phyloP scores from a whole-genome alignment of 2,113 vertebrate species.

The Corynorhinus townsendii region DNA sequence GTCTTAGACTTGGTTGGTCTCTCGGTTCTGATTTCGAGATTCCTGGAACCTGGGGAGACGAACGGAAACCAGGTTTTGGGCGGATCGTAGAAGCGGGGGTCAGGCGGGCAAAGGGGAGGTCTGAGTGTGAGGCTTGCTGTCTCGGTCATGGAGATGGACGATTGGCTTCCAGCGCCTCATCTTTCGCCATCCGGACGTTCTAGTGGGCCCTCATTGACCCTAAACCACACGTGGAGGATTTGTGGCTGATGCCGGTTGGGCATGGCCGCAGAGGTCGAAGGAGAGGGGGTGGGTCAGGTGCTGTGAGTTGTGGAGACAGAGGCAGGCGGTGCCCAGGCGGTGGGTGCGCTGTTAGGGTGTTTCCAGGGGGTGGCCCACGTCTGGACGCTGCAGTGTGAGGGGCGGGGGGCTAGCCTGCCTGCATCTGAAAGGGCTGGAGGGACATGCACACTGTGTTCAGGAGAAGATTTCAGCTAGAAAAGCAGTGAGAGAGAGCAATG shows the following conservation, averaged over 20 bases:
- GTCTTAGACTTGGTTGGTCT: not conserved
- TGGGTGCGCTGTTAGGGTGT: not conserved
- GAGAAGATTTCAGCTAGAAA: not conserved
- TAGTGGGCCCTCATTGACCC: not conserved
- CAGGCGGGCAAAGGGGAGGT: not conserved
- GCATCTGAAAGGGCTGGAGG: not conserved
- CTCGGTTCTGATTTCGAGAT: not conserved
- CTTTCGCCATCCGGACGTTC: not conserved
- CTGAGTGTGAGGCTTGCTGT: not conserved
- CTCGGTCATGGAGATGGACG: not conserved
- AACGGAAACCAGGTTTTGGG: not conserved
- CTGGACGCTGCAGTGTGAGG: accelerated
- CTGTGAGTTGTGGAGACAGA: too few relatives aligned
- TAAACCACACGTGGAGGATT: too few relatives aligned
- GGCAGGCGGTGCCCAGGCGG: not conserved
- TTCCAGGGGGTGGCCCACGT: accelerated
- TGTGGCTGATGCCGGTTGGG: too few relatives aligned
- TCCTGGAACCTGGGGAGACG: not conserved
- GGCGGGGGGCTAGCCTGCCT: not conserved
- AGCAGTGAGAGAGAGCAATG: not conserved
- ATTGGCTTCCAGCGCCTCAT: not conserved
- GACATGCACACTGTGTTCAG: accelerated
- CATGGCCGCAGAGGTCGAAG: accelerated
- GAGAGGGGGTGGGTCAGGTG: not conserved
- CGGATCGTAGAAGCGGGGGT: not conserved